Percentiles rank a stretch among this genome's conserved stretches.
Evolutionary conservation across 2,888 invertebrate genomes (phyloP).

Genomic region (Eupeodes luniger): DNA sequence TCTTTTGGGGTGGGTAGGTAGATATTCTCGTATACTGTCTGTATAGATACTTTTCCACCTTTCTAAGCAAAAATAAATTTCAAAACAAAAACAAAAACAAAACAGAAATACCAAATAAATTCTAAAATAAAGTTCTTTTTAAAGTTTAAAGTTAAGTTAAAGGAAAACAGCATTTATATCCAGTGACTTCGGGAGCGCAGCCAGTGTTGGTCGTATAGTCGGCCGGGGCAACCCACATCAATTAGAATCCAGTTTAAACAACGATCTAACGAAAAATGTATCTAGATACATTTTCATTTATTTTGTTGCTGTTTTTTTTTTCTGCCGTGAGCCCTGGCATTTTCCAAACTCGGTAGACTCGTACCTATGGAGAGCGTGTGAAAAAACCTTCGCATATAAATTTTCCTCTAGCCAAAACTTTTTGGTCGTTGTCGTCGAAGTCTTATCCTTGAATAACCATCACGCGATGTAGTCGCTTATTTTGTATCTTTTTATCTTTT

Average conservation of each 20-base stretch:
- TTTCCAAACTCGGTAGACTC: constrained; percentile 35
- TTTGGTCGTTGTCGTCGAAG: not conserved
- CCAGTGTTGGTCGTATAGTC: not conserved
- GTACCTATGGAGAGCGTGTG: constrained; percentile 53
- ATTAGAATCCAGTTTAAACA: constrained; percentile 71
- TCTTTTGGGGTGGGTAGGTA: constrained; percentile 55
- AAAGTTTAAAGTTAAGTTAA: not conserved
- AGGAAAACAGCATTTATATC: constrained; percentile 13
- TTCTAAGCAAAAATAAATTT: constrained; percentile 6
- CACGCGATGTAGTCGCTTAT: not conserved
- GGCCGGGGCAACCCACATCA: constrained; percentile 56
- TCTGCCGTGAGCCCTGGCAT: constrained; percentile 49
- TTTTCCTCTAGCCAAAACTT: constrained; percentile 34
- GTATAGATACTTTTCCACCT: constrained; percentile 30
- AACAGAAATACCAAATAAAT: constrained; percentile 22
- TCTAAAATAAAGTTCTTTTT: constrained; percentile 56
- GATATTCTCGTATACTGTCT: not conserved
- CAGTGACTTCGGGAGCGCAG: not conserved
- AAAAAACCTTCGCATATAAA: constrained; percentile 56
- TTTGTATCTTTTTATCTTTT: constrained; percentile 40
- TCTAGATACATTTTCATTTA: constrained; percentile 35
- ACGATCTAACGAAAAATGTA: constrained; percentile 33
- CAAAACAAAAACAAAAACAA: not conserved
- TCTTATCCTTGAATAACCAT: constrained; percentile 26
- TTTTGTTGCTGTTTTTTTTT: not conserved